phyloP scores from a whole-genome alignment of 2,797 vertebrate species.

The Coregonus ussuriensis region DNA sequence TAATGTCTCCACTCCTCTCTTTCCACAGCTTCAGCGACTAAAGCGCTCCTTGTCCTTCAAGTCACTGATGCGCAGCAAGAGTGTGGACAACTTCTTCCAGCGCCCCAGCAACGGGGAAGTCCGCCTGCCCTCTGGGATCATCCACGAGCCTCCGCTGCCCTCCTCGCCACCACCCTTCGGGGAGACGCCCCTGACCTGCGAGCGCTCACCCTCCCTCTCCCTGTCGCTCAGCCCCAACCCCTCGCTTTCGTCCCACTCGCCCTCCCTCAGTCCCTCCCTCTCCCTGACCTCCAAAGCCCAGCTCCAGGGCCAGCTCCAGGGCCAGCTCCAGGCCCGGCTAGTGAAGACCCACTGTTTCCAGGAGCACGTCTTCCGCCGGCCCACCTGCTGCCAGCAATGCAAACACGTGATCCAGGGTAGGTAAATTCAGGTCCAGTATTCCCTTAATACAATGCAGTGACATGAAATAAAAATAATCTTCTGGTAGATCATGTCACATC shows the following conservation, averaged over 20 bases:
- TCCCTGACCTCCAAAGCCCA: conserved; percentile 66
- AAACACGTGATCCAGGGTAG: conserved; percentile 87
- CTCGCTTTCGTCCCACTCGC: conserved; percentile 71
- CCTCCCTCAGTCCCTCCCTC: conserved; percentile 71
- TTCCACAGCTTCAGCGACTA: conserved; percentile 82
- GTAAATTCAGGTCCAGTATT: neutral
- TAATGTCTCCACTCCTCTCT: neutral
- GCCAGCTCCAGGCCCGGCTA: conserved; percentile 66
- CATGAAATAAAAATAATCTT: neutral
- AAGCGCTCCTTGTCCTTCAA: conserved; percentile 89
- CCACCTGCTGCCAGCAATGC: conserved; percentile 84
- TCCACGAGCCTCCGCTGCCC: conserved; percentile 65
- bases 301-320: conserved; percentile 43
- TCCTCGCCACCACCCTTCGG: conserved; percentile 60
- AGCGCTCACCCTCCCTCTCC: conserved; percentile 70
- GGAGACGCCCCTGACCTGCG: conserved; percentile 61
- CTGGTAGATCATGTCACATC: neutral
- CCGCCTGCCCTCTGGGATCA: conserved; percentile 73
- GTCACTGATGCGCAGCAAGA: conserved; percentile 90
- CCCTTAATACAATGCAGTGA: neutral
- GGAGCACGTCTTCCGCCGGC: conserved; percentile 87
- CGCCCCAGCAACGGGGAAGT: conserved; percentile 78
- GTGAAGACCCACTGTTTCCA: conserved; percentile 87
- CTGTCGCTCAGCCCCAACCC: conserved; percentile 74
- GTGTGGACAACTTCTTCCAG: conserved; percentile 89